phyloP scores from a whole-genome alignment of 2,888 invertebrate genomes.

The Ormia ochracea region DNA sequence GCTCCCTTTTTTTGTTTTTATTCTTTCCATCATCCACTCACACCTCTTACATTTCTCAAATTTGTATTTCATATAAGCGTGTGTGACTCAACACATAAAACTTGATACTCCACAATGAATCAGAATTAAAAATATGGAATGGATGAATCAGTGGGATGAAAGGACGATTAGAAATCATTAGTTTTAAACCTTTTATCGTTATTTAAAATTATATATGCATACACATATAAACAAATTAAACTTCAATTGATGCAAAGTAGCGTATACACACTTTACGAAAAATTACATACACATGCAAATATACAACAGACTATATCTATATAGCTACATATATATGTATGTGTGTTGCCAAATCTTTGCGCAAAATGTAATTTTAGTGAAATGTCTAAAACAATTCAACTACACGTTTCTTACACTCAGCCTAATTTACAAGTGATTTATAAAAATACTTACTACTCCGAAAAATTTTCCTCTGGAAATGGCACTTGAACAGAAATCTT shows the following conservation, averaged over 20 bases:
- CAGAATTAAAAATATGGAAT: conserved; percentile 57
- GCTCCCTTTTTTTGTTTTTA: conserved; percentile 36
- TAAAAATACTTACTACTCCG: conserved; percentile 41
- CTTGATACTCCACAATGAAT: conserved; percentile 32
- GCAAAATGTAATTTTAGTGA: conserved; percentile 10
- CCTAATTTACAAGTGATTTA: conserved; percentile 15
- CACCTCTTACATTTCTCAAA: not conserved
- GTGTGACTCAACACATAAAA: conserved; percentile 56
- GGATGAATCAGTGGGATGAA: conserved; percentile 57
- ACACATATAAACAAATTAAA: not conserved
- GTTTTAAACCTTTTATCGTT: too few relatives aligned
- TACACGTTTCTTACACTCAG: conserved; percentile 14
- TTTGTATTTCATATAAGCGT: conserved; percentile 26
- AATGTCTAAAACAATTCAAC: conserved; percentile 12
- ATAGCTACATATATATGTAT: not conserved
- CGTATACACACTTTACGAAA: not conserved
- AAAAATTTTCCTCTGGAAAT: conserved; percentile 37
- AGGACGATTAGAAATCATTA: conserved; percentile 30
- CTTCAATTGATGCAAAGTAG: not conserved
- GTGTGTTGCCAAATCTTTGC: conserved; percentile 19
- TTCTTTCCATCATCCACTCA: conserved; percentile 23
- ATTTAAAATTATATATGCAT: too few relatives aligned
- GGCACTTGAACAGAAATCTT: conserved; percentile 58
- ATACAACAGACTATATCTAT: not conserved
- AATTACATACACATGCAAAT: not conserved